Evolutionary conservation across 2,113 vertebrate genomes (phyloP).

Genomic region (Epinephelus fuscoguttatus): DNA sequence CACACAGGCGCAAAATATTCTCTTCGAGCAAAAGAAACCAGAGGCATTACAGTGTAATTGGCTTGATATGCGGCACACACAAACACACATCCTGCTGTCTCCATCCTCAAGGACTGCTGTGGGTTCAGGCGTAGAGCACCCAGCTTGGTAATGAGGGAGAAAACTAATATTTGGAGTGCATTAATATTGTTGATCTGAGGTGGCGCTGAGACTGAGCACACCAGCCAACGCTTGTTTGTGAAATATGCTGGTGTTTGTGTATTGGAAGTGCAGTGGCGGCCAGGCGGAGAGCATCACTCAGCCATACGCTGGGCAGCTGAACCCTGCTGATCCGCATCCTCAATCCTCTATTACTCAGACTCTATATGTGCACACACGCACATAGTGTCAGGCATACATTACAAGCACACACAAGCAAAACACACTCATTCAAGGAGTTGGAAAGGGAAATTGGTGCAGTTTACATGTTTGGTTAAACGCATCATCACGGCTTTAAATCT

Average conservation of each 20-base stretch:
- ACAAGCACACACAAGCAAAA: slow-evolving; percentile 7
- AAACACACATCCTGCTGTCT: slow-evolving; percentile 44
- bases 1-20: background rate
- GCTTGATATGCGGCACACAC: slow-evolving; percentile 33
- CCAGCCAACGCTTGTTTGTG: slow-evolving; percentile 59
- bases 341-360: slow-evolving; percentile 46
- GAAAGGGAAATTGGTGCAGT: slow-evolving; percentile 10
- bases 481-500: background rate
- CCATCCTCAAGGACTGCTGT: slow-evolving; percentile 65
- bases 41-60: slow-evolving; percentile 43
- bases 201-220: slow-evolving; percentile 61
- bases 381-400: slow-evolving; percentile 15
- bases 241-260: slow-evolving; percentile 67
- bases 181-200: slow-evolving; percentile 78
- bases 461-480: slow-evolving; percentile 16
- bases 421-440: background rate
- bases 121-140: slow-evolving; percentile 63
- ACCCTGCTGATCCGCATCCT: slow-evolving; percentile 58
- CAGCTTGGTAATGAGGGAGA: slow-evolving; percentile 70
- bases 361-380: slow-evolving; percentile 26
- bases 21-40: slow-evolving; percentile 33
- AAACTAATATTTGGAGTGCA: slow-evolving; percentile 80
- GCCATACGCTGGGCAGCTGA: slow-evolving; percentile 48
- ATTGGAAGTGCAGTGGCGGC: slow-evolving; percentile 33
- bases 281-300: slow-evolving; percentile 61